Conservation (phyloP, 2,113 vertebrate genomes). For the Cariama cristata region DNA sequence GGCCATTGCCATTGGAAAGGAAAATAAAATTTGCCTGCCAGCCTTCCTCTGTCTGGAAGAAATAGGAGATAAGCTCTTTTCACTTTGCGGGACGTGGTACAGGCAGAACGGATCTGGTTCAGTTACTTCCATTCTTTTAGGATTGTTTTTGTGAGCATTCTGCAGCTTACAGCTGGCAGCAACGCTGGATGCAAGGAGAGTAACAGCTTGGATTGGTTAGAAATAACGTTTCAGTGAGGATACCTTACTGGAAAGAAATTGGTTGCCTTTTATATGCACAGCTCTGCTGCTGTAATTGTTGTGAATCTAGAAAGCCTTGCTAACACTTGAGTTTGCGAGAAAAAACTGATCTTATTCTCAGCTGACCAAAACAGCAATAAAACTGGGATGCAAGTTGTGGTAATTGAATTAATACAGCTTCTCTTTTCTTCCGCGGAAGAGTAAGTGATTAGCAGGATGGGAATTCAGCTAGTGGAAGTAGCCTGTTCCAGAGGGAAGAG, state of each 20-base stretch:
- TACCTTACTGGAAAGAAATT: neutral
- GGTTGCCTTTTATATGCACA: neutral
- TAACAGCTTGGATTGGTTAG: neutral
- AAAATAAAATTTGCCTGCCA: slow-evolving; percentile 30
- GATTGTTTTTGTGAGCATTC: neutral
- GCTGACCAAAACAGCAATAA: neutral
- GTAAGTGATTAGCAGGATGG: neutral
- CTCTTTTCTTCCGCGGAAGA: neutral
- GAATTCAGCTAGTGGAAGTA: neutral
- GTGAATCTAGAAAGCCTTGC: neutral
- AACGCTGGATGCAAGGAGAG: rapidly evolving
- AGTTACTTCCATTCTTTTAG: neutral
- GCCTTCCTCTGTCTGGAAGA: neutral
- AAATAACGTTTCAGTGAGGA: neutral
- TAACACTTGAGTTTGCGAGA: neutral
- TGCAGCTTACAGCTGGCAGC: neutral
- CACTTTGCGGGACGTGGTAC: neutral
- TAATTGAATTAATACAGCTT: neutral
- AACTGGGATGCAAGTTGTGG: neutral
- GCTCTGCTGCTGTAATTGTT: neutral
- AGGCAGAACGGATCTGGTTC: neutral
- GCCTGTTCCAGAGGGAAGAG: neutral
- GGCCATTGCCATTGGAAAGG: neutral
- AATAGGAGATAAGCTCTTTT: slow-evolving; percentile 1
- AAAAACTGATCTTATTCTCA: neutral